Conservation (phyloP, 2,888 invertebrate species). For the Hydropsyche betteni region DNA sequence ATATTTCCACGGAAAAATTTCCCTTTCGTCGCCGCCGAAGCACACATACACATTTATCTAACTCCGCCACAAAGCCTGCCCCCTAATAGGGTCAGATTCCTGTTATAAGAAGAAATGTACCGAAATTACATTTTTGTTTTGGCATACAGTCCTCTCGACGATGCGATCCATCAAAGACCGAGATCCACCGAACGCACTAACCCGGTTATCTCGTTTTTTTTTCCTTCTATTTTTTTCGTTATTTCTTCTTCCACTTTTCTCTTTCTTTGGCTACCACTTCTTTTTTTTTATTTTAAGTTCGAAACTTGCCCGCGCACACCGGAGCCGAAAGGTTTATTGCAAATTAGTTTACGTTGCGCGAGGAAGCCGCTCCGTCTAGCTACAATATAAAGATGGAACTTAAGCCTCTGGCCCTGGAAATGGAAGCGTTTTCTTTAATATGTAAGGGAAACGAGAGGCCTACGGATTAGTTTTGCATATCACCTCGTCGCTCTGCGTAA, state of each 20-base stretch:
- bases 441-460: slow-evolving; percentile 29
- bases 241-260: not conserved
- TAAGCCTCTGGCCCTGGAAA: slow-evolving; percentile 8
- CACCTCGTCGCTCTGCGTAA: slow-evolving; percentile 37
- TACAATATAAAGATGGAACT: slow-evolving; percentile 3
- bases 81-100: slow-evolving; percentile 35
- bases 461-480: slow-evolving; percentile 41
- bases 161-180: slow-evolving; percentile 36
- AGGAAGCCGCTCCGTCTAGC: not conserved
- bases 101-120: slow-evolving; percentile 30
- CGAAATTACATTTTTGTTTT: slow-evolving; percentile 38
- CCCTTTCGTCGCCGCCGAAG: slow-evolving; percentile 9
- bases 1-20: slow-evolving; percentile 7
- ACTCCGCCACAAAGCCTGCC: slow-evolving; percentile 21
- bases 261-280: not conserved
- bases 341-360: slow-evolving; percentile 46
- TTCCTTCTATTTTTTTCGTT: not conserved
- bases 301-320: slow-evolving; percentile 26
- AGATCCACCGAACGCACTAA: slow-evolving; percentile 3
- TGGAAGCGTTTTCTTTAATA: slow-evolving; percentile 39
- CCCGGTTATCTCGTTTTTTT: slow-evolving; percentile 31
- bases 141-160: slow-evolving; percentile 27
- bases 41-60: slow-evolving; percentile 29
- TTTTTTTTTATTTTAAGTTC: slow-evolving; percentile 20
- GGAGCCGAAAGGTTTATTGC: slow-evolving; percentile 45